Base-by-base conservation (phyloP, 1,140 invertebrate genomes). In the Muscidifurax raptorellus region DNA sequence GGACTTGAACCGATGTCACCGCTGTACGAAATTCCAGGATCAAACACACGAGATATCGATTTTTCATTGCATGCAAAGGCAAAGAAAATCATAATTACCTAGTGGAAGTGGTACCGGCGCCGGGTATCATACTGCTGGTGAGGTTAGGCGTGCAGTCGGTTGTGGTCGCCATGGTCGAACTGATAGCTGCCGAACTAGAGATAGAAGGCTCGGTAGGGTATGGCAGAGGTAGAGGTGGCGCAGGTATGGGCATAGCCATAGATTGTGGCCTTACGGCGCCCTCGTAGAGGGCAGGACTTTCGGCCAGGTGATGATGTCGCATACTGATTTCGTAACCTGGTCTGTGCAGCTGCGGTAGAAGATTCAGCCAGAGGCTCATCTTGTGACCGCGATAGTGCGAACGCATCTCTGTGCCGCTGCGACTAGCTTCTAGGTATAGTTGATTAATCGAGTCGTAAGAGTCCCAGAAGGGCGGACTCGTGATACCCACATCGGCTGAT, bases 311-410 rank as follows among this genome's bases (percentile, higher is more conserved):
- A 91, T 97, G 96, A 91, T 97, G 96, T n/a, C 96, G 93, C 95
- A 96, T 96, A 72, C 94, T 96, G 85, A 96, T 94, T 89, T 97
- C 96, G 86, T 96, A 95, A 36, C 96, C 96, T 1, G 96, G 96
- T 40, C 95, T 93, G 89, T 97, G 96, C n/a, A 97, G 92, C 90
- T 98, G 97, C 3, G 98, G 98, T 85, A 98, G 96, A 40, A 98
- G 94, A 89, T 97, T 97, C 82, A 98, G 91, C 98, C 98, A 99
- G 83, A 98, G 95, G n/a, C 97, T 97, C 94, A 98, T 95, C 91
- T 98, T 97, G 90, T 98, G 97, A 64, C 97, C 97, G 2, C 97
- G 94, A 91, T 98, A 98, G 90, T 98, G 97, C 88, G 96, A 96
- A 85, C 95, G 95, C 86, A 97, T 95, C 89, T 96, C 95, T 7